A percentile compares a stretch with the other conserved stretches of the same genome.
phyloP scores from a whole-genome alignment of 2,797 vertebrate genomes.

The Hyperoplus lanceolatus region DNA sequence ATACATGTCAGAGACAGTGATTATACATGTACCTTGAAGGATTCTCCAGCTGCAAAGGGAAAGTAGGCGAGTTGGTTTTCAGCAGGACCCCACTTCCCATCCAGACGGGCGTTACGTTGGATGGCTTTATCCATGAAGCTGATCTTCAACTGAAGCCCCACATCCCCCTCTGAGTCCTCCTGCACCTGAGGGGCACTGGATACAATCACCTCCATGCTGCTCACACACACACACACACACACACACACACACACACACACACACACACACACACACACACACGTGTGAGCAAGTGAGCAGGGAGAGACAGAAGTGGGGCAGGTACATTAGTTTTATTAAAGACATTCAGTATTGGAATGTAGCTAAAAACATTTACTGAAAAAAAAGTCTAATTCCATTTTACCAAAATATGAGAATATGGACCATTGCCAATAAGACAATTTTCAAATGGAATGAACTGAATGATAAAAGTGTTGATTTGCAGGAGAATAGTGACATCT shows the following conservation, averaged over 20 bases:
- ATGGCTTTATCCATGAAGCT: slow-evolving; percentile 90
- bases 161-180: slow-evolving; percentile 84
- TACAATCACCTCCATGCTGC: slow-evolving; percentile 89
- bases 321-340: no score
- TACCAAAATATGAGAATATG: no score
- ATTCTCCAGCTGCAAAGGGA: slow-evolving; percentile 89
- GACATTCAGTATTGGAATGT: no score
- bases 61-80: slow-evolving; percentile 92
- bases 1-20: not conserved
- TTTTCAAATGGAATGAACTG: not conserved
- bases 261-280: no score
- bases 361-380: no score
- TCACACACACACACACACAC: slow-evolving; percentile 16
- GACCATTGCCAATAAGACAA: no score
- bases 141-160: slow-evolving; percentile 89
- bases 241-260: no score
- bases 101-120: slow-evolving; percentile 89
- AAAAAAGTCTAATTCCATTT: no score
- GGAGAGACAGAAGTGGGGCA: no score
- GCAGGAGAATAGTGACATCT: slow-evolving; percentile 61
- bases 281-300: no score
- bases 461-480: not conserved
- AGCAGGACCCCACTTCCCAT: slow-evolving; percentile 89
- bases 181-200: slow-evolving; percentile 84
- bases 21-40: slow-evolving; percentile 87